These are phyloP conservation scores for Drosophila pandora DNA, from an alignment of 1,140 invertebrate genomes.

Conservation along the genomic window DNA sequence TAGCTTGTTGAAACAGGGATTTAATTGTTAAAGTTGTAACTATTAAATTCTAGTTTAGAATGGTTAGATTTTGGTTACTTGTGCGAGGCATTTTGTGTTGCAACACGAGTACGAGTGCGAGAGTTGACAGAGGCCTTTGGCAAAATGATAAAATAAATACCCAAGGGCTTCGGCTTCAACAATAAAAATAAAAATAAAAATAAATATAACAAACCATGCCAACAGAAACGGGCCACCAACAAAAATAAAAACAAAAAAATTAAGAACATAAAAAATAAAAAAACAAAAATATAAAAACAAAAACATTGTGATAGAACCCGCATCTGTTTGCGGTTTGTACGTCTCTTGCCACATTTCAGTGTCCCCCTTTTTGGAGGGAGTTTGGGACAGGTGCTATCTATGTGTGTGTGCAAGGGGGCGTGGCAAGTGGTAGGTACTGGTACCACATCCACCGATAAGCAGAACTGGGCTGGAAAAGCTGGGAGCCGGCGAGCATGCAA, in stretches of 20 bases:
- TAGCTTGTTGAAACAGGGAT: neutral
- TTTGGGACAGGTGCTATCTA: neutral
- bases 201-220: neutral
- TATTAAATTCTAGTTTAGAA: neutral
- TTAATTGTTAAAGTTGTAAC: neutral
- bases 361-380: neutral
- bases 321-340: conserved; percentile 38
- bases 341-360: neutral
- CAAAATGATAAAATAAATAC: conserved; percentile 17
- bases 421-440: neutral
- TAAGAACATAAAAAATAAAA: neutral
- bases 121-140: conserved; percentile 12
- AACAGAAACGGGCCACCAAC: neutral
- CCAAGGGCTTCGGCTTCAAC: neutral
- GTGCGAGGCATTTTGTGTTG: neutral
- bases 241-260: neutral
- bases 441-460: conserved; percentile 11
- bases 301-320: conserved; percentile 3
- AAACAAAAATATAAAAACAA: neutral
- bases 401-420: neutral
- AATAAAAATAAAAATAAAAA: neutral
- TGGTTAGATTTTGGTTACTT: too few relatives aligned
- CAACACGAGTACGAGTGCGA: conserved; percentile 5
- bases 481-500: conserved; percentile 1
- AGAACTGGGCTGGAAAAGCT: neutral